Percentiles rank a stretch among this genome's conserved stretches.
phyloP scores from a whole-genome alignment of 2,888 invertebrate species.

The Odontocolon sp. region DNA sequence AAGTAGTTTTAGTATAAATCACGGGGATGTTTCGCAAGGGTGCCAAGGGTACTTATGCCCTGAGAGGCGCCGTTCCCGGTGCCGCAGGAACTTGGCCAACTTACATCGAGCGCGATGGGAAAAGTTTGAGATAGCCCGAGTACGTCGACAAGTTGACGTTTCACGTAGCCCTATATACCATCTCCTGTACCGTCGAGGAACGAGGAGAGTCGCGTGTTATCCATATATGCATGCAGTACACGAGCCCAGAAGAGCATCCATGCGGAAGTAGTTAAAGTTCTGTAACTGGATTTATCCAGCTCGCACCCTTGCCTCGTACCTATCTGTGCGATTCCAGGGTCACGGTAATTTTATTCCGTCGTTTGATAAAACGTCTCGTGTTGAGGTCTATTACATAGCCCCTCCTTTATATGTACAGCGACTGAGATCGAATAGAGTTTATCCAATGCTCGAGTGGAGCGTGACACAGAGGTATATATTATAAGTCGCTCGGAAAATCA shows the following conservation, averaged over 20 bases:
- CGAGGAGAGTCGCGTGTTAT: constrained; percentile 14
- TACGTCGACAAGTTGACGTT: constrained; percentile 32
- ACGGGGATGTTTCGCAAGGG: constrained; percentile 12
- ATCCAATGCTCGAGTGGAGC: too few relatives aligned
- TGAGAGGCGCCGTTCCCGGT: not conserved
- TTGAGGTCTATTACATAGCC: not conserved
- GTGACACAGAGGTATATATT: too few relatives aligned
- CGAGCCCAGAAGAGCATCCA: constrained; percentile 28
- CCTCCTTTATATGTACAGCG: not conserved
- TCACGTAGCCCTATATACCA: too few relatives aligned
- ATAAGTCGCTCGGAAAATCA: too few relatives aligned
- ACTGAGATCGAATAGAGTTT: too few relatives aligned
- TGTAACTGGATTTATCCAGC: constrained; percentile 15
- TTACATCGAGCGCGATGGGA: constrained; percentile 30
- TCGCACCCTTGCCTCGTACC: not conserved
- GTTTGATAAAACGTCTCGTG: not conserved
- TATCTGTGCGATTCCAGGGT: constrained; percentile 1
- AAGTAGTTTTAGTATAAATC: too few relatives aligned
- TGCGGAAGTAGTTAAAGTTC: constrained; percentile 45
- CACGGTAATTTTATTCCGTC: not conserved
- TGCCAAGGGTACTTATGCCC: not conserved
- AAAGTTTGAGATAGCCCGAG: constrained; percentile 48
- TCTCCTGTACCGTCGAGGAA: constrained; percentile 1
- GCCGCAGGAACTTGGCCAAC: constrained; percentile 7
- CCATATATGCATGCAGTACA: constrained; percentile 6